These are phyloP conservation scores for Stichodactyla helianthus DNA, from an alignment of 64 coral and sea anemone species.

Conservation along the genomic window DNA sequence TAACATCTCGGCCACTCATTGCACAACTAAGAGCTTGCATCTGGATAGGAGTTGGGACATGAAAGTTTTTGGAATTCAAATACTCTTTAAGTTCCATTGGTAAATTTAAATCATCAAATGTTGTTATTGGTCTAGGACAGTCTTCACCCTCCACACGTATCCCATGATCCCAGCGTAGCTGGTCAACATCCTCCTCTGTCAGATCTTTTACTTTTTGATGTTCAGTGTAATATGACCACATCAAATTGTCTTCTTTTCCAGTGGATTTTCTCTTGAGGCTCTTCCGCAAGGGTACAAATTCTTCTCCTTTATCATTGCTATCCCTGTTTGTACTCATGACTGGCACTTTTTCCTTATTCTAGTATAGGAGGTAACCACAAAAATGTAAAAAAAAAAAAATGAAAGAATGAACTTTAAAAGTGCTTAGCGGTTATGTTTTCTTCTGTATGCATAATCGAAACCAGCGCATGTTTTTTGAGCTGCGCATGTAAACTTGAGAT, in stretches of 20 bases:
- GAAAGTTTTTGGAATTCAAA: conserved; percentile 57
- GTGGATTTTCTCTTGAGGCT: conserved; percentile 59
- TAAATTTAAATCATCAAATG: conserved; percentile 73
- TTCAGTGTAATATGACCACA: conserved; percentile 73
- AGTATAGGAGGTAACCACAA: no score
- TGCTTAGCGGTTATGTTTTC: background rate
- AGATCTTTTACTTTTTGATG: conserved; percentile 48
- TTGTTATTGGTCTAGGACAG: conserved; percentile 80
- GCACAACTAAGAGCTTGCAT: conserved; percentile 98
- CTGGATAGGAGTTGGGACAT: conserved; percentile 79
- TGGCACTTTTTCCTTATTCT: background rate
- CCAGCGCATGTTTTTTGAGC: conserved; percentile 13
- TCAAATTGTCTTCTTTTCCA: conserved; percentile 73
- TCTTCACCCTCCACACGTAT: conserved; percentile 88
- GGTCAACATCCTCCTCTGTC: conserved; percentile 73
- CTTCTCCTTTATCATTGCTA: background rate
- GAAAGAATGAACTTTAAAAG: background rate
- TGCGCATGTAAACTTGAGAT: conserved; percentile 5
- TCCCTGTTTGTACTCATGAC: conserved; percentile 13
- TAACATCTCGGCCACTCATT: conserved; percentile 95
- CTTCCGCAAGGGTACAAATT: conserved; percentile 74
- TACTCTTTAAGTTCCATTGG: conserved; percentile 58
- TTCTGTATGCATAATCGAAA: background rate
- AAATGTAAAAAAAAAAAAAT: background rate
- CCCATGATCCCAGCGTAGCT: conserved; percentile 78